Evolutionary conservation across 2,888 invertebrate species (phyloP).

Genomic region (Anarsia innoxiella): DNA sequence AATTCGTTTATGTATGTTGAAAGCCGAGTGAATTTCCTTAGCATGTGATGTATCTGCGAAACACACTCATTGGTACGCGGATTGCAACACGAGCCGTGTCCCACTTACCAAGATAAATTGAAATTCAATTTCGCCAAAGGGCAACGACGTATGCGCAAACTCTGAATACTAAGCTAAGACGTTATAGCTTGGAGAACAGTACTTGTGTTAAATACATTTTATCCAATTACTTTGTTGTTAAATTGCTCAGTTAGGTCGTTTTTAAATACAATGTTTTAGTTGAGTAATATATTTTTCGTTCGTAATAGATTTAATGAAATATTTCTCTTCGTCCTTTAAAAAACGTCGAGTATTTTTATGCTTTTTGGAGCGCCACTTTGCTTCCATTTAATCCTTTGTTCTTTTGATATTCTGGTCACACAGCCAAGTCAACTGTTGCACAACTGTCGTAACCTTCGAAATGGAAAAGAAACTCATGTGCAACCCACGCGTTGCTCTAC

Average conservation of each 20-base stretch:
- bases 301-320: too few relatives aligned
- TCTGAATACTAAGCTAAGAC: conserved; percentile 40
- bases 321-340: too few relatives aligned
- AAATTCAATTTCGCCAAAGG: conserved; percentile 70
- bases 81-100: conserved; percentile 56
- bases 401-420: conserved; percentile 44
- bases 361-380: not conserved
- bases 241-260: too few relatives aligned
- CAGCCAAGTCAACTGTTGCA: conserved; percentile 46
- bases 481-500: conserved; percentile 30
- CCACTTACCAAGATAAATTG: conserved; percentile 67
- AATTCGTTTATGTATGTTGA: too few relatives aligned
- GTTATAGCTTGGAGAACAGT: too few relatives aligned
- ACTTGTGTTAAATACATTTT: too few relatives aligned
- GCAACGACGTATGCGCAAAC: conserved; percentile 43
- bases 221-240: too few relatives aligned
- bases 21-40: conserved; percentile 5
- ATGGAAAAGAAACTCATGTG: conserved; percentile 58
- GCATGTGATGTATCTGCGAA: conserved; percentile 42
- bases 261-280: too few relatives aligned
- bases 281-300: too few relatives aligned
- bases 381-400: conserved; percentile 34
- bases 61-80: conserved; percentile 50
- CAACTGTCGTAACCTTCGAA: conserved; percentile 55
- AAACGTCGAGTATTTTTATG: too few relatives aligned